Conservation (phyloP, 92 coral and sea anemone species). For the Desmophyllum pertusum region DNA sequence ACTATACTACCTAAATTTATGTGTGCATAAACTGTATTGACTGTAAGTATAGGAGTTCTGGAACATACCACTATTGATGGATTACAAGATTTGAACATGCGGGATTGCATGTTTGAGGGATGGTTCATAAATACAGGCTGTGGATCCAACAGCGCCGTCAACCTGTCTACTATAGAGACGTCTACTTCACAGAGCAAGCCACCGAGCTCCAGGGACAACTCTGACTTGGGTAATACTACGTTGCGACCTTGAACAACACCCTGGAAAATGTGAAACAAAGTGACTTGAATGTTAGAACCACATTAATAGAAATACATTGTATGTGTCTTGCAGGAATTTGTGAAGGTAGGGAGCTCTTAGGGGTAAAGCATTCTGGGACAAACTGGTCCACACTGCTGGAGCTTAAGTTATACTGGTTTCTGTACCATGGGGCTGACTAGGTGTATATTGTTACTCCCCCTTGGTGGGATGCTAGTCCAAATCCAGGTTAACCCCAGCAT, state of each 20-base stretch:
- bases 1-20: too few relatives aligned
- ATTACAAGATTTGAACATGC: constrained; percentile 81
- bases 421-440: too few relatives aligned
- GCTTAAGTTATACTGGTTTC: too few relatives aligned
- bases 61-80: constrained; percentile 77
- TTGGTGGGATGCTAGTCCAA: too few relatives aligned
- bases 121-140: constrained; percentile 69
- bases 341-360: too few relatives aligned
- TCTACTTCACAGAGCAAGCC: constrained; percentile 83
- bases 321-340: too few relatives aligned
- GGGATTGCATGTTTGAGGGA: constrained; percentile 68
- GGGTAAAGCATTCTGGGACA: too few relatives aligned
- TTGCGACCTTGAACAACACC: constrained; percentile 89
- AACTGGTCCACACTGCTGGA: too few relatives aligned
- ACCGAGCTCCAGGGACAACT: constrained; percentile 83
- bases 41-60: neutral
- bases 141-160: constrained; percentile 79
- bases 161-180: constrained; percentile 87
- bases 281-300: neutral
- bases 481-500: too few relatives aligned
- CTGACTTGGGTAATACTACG: constrained; percentile 83
- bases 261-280: constrained; percentile 30
- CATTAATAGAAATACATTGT: neutral
- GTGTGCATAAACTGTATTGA: neutral
- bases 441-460: too few relatives aligned